phyloP scores from a whole-genome alignment of 2,113 vertebrate genomes.

The Erpornis zantholeuca region DNA sequence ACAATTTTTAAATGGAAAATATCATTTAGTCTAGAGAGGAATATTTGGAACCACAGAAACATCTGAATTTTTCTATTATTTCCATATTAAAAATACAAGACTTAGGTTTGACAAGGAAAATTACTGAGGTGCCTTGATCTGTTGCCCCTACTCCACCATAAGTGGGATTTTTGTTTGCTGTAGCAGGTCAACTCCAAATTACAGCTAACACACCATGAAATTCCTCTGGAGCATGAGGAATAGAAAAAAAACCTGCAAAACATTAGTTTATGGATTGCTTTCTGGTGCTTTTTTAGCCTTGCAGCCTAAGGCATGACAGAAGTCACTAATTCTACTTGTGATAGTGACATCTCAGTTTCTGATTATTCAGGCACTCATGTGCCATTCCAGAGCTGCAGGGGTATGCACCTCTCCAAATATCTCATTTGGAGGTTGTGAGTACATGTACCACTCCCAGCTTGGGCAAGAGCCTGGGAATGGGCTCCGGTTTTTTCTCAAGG shows the following conservation, averaged over 20 bases:
- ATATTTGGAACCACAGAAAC: background rate
- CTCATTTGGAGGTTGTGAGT: background rate
- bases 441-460: background rate
- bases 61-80: background rate
- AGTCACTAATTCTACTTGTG: background rate
- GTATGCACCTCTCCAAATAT: background rate
- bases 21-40: background rate
- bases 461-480: background rate
- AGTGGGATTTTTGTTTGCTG: background rate
- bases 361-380: background rate
- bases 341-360: background rate
- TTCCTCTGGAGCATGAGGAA: background rate
- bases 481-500: background rate
- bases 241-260: background rate
- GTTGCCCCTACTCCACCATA: background rate
- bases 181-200: background rate
- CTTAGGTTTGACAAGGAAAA: background rate
- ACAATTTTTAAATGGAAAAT: background rate
- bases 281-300: background rate
- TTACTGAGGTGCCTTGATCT: background rate
- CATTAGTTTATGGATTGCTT: background rate
- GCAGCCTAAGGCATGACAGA: background rate
- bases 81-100: background rate
- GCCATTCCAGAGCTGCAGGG: background rate
- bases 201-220: background rate